Conservation (phyloP, 1,140 invertebrate species). For the Aphaenogaster rudis region DNA sequence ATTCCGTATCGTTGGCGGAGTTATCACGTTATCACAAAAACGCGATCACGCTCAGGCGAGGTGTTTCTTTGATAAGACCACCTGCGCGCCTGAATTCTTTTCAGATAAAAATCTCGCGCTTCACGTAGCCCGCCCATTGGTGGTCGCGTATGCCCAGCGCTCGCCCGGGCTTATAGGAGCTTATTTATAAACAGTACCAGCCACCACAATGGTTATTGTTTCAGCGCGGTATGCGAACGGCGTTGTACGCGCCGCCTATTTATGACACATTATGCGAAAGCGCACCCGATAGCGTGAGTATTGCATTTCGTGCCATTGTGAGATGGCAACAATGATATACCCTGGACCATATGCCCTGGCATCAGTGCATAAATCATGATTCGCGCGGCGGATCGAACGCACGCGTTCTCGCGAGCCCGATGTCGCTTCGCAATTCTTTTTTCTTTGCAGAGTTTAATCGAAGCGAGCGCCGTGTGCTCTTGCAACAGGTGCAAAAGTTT, state of each 20-base stretch:
- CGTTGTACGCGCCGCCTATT: slow-evolving; percentile 84
- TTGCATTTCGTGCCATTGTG: slow-evolving; percentile 84
- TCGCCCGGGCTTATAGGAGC: slow-evolving; percentile 76
- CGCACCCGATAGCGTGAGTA: slow-evolving; percentile 83
- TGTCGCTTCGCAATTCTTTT: slow-evolving; percentile 60
- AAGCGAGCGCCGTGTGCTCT: neutral
- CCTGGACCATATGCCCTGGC: slow-evolving; percentile 75
- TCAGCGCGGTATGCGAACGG: slow-evolving; percentile 81
- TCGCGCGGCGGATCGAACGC: slow-evolving; percentile 61
- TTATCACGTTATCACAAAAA: neutral
- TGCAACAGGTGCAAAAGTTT: slow-evolving; percentile 39
- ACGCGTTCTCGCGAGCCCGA: slow-evolving; percentile 42
- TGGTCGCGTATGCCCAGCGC: slow-evolving; percentile 51
- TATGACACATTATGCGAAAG: slow-evolving; percentile 87
- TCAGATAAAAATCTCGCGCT: slow-evolving; percentile 82
- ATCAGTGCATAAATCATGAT: slow-evolving; percentile 81
- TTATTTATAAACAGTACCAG: slow-evolving; percentile 85
- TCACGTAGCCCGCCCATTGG: slow-evolving; percentile 56
- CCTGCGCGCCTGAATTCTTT: slow-evolving; percentile 73
- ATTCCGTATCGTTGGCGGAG: neutral
- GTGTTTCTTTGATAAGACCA: slow-evolving; percentile 82
- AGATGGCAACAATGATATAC: slow-evolving; percentile 85
- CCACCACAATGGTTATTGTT: slow-evolving; percentile 87
- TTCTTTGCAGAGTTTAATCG: neutral
- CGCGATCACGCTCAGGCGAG: slow-evolving; percentile 36